Conservation (phyloP, 2,888 invertebrate species). For the Onchidella celtica region DNA sequence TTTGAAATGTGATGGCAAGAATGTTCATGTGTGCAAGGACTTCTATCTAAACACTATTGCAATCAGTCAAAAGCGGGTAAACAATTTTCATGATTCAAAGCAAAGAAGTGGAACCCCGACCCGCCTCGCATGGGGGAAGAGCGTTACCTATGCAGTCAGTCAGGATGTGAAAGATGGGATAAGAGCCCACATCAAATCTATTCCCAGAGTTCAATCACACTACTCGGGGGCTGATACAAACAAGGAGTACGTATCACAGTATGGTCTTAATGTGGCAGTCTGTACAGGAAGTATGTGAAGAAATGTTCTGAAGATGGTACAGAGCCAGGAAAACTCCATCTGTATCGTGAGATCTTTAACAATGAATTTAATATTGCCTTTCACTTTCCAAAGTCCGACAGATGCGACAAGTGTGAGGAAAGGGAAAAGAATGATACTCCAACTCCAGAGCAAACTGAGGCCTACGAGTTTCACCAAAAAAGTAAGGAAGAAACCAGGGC, state of each 20-base stretch:
- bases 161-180: conserved; percentile 33
- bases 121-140: conserved; percentile 5
- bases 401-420: conserved; percentile 46
- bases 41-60: conserved; percentile 48
- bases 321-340: conserved; percentile 38
- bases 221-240: conserved; percentile 33
- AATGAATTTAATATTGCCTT: conserved; percentile 46
- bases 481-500: background rate
- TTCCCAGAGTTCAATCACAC: conserved; percentile 36
- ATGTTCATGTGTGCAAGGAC: conserved; percentile 42
- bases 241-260: background rate
- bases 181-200: conserved; percentile 32
- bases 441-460: background rate
- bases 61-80: conserved; percentile 43
- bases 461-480: background rate
- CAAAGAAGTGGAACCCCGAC: conserved; percentile 9
- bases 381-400: conserved; percentile 35
- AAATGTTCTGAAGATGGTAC: conserved; percentile 25
- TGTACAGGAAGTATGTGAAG: conserved; percentile 38
- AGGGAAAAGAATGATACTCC: background rate
- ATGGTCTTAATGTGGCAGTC: background rate
- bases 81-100: conserved; percentile 11
- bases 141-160: conserved; percentile 8
- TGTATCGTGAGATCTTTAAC: conserved; percentile 48
- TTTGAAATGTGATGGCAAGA: conserved; percentile 18